phyloP scores from a whole-genome alignment of 2,888 invertebrate species.

The Yponomeuta evonymella region DNA sequence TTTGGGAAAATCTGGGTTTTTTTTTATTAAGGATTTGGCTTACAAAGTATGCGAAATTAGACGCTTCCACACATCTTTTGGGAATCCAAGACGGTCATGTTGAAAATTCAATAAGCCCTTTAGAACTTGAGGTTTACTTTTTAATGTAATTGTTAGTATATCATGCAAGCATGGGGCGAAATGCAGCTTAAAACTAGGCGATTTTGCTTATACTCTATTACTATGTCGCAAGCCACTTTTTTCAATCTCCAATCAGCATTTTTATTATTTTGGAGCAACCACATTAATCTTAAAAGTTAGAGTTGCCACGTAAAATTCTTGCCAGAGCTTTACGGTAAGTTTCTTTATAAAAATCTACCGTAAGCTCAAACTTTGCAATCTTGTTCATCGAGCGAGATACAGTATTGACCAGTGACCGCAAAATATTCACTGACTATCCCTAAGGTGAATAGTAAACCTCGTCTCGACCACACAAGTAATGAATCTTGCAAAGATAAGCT shows the following conservation, averaged over 20 bases:
- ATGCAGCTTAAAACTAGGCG: neutral
- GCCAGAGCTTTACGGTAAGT: neutral
- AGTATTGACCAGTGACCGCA: no score
- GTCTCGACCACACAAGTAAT: no score
- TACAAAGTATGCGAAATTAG: no score
- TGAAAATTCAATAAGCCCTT: neutral
- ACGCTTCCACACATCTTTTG: no score
- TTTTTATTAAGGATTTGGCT: no score
- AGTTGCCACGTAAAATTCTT: neutral
- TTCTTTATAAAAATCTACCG: neutral
- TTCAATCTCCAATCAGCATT: neutral
- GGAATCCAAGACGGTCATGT: no score
- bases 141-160: neutral
- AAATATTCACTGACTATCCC: no score
- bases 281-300: neutral
- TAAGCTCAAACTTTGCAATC: neutral
- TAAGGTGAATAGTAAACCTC: no score
- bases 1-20: neutral
- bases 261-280: neutral
- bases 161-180: neutral
- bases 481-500: no score
- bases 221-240: neutral
- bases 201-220: neutral
- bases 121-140: neutral
- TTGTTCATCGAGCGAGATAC: no score